Evolutionary conservation across 2,888 invertebrate genomes (phyloP).

Genomic region (Myopa testacea): DNA sequence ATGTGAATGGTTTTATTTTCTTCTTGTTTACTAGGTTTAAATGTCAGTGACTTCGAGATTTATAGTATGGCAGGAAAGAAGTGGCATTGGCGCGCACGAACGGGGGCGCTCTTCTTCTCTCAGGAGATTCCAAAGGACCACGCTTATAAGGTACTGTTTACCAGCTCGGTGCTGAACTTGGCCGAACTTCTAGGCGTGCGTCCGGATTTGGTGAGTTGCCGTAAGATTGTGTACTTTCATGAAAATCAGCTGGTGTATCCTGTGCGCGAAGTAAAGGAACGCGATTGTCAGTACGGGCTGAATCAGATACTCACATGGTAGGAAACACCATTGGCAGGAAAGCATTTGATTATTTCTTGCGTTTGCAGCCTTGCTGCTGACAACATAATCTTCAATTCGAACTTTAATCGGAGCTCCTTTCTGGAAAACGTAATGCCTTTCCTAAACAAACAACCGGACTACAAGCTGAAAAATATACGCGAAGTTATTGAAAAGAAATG

Average conservation of each 20-base stretch:
- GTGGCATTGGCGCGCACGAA: constrained; percentile 83
- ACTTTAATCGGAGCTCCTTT: constrained; percentile 77
- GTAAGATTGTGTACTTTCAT: constrained; percentile 81
- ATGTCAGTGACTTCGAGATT: constrained; percentile 66
- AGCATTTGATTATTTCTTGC: background rate
- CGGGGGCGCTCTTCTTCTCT: constrained; percentile 75
- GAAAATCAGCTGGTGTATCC: constrained; percentile 83
- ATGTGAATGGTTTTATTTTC: constrained; percentile 9
- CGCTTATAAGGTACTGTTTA: constrained; percentile 73
- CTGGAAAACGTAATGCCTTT: constrained; percentile 73
- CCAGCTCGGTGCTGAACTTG: constrained; percentile 78
- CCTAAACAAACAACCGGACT: constrained; percentile 76
- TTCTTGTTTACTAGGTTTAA: constrained; percentile 56
- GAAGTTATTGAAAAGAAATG: constrained; percentile 73
- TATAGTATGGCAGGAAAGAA: constrained; percentile 77
- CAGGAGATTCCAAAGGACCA: constrained; percentile 72
- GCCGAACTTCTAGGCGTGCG: constrained; percentile 77
- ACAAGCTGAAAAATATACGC: constrained; percentile 71
- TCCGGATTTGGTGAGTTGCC: constrained; percentile 72
- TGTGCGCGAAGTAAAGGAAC: constrained; percentile 73
- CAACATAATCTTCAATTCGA: constrained; percentile 77
- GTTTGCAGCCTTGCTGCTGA: constrained; percentile 75
- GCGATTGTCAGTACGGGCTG: constrained; percentile 82
- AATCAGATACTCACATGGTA: constrained; percentile 80
- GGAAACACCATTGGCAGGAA: constrained; percentile 40